phyloP scores from a whole-genome alignment of 2,888 invertebrate species.

The Pteria penguin region DNA sequence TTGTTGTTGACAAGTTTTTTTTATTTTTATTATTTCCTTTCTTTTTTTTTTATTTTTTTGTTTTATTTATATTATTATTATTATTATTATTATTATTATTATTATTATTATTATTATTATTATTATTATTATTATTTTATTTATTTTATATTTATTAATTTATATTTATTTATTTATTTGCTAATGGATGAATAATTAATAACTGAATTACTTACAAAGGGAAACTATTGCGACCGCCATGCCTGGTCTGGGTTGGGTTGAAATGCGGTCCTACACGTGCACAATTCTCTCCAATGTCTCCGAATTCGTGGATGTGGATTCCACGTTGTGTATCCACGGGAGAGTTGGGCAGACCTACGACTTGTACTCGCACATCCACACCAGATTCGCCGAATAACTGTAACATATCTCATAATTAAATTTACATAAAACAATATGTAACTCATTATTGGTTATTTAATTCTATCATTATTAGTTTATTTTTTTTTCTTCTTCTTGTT shows the following conservation, averaged over 20 bases:
- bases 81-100: too few species aligned
- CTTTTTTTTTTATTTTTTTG: too few species aligned
- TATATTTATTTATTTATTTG: too few species aligned
- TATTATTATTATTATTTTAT: too few species aligned
- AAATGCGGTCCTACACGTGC: slow-evolving; percentile 61
- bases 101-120: too few species aligned
- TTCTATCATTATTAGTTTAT: too few species aligned
- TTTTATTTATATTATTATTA: too few species aligned
- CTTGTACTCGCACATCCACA: slow-evolving; percentile 56
- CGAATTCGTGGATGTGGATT: slow-evolving; percentile 61
- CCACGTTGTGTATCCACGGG: slow-evolving; percentile 54
- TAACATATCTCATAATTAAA: too few species aligned
- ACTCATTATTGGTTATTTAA: neutral
- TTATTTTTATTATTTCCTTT: too few species aligned
- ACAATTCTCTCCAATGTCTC: slow-evolving; percentile 57
- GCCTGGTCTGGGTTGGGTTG: slow-evolving; percentile 58
- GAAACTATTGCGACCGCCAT: slow-evolving; percentile 57
- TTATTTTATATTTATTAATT: too few species aligned
- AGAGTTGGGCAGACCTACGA: slow-evolving; percentile 54
- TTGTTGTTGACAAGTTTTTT: too few species aligned
- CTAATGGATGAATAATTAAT: too few species aligned
- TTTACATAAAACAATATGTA: slow-evolving; percentile 4
- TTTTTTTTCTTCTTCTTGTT: neutral
- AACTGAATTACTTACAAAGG: slow-evolving; percentile 63
- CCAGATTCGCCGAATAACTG: slow-evolving; percentile 51